Conservation (phyloP, 2,797 vertebrate genomes). For the Cephalopachus bancanus region DNA sequence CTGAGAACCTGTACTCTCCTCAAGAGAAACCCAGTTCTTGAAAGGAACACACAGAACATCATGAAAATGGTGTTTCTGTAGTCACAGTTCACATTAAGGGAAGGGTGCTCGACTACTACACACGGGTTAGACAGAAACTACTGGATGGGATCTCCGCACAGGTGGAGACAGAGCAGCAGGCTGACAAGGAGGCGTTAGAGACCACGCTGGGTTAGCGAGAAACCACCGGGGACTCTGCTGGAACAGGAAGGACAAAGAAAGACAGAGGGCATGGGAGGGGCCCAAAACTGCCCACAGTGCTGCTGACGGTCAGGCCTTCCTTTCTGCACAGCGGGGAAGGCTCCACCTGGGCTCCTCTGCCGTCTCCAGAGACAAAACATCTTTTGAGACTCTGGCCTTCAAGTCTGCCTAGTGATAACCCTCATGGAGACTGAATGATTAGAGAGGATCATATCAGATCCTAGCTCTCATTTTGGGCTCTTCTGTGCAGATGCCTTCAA, state of each 20-base stretch:
- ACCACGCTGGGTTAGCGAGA: neutral
- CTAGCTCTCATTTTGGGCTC: neutral
- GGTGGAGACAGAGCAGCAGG: conserved; percentile 25
- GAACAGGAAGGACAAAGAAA: accelerated
- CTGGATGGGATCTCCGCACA: conserved; percentile 64
- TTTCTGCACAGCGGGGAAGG: accelerated
- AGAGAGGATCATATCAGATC: too few species aligned
- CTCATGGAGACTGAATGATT: accelerated
- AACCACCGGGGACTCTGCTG: neutral
- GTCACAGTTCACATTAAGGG: conserved; percentile 85
- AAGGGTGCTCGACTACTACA: conserved; percentile 78
- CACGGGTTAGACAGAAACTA: conserved; percentile 88
- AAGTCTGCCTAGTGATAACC: neutral
- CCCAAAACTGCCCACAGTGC: accelerated
- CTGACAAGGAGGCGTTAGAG: conserved; percentile 7
- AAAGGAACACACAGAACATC: conserved; percentile 81
- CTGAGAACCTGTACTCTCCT: conserved; percentile 82
- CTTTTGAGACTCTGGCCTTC: accelerated
- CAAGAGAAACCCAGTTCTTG: conserved; percentile 89
- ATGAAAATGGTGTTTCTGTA: conserved; percentile 82
- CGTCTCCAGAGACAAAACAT: neutral
- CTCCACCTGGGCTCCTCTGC: neutral
- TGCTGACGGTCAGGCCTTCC: accelerated
- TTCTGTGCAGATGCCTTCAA: neutral
- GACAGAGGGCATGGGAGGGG: accelerated